Base-by-base conservation (phyloP, 2,888 invertebrate genomes). In the Drosophila limbata region DNA sequence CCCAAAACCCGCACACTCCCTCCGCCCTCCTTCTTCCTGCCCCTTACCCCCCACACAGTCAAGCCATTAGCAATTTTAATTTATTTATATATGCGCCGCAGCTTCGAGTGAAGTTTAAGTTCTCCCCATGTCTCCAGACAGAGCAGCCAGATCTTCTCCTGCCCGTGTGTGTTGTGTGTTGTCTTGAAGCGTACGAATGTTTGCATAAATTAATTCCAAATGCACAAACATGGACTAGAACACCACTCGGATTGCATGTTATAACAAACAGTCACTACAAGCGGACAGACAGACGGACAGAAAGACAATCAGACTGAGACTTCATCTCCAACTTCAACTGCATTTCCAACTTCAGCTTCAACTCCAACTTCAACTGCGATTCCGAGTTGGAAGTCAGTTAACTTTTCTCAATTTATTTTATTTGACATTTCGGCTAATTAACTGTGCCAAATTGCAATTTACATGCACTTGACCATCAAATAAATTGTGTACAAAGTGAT, bases 191-290 rank as follows among this genome's bases (percentile, higher is more conserved):
- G 69, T 75, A 75, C 86, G 78, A 78, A 86, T 84, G 87, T 84
- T 88, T 89, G 85, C 85, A 85, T 85, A 85, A 89, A 85, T 85
- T 85, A 85, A 85, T 85, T 80, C 79, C 89, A 89, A 85, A 85
- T 85, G 89, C 85, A 84, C 88, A 86, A 82, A 87, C 88, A 81
- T 85, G 82, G 79, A 73, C 88, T 72, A 84, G 89, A 88, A 89
- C 84, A 89, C 76, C 72, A 81, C 66, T 74, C 53, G 68, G 71
- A 84, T 79, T 79, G 87, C 79, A 79, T 73, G 77, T 77, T 47
- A 51, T 47, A 68, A 69, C 66, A 76, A 57, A 72, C 65, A 62
- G 60, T 44, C 61, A 52, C 51, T 25, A 62, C 66, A 70, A 57
- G 56, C 62, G 37, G 51, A 42, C 56, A 55, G 53, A 55, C 28